phyloP scores from a whole-genome alignment of 2,888 invertebrate genomes.

The Patella caerulea region DNA sequence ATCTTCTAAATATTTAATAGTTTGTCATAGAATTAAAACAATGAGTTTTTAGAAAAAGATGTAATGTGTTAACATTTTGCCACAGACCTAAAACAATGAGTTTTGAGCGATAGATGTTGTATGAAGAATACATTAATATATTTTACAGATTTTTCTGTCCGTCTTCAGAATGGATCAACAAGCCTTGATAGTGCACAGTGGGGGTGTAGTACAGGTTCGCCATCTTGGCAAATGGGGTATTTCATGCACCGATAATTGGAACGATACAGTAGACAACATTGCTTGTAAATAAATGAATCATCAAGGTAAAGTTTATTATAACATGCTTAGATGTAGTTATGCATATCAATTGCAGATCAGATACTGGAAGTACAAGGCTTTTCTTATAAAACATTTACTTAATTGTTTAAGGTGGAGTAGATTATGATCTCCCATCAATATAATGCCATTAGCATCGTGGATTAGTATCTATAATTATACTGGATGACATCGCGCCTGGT shows the following conservation, averaged over 20 bases:
- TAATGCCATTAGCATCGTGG: background rate
- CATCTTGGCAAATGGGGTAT: constrained; percentile 16
- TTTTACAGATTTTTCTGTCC: background rate
- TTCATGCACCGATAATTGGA: constrained; percentile 50
- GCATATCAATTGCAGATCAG: no score
- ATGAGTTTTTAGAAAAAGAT: no score
- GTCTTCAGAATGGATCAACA: background rate
- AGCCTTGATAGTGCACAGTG: constrained; percentile 7
- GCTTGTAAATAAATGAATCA: constrained; percentile 55
- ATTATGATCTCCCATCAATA: background rate
- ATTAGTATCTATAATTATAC: background rate
- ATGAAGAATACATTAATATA: background rate
- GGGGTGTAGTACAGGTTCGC: constrained; percentile 21
- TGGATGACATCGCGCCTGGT: no score
- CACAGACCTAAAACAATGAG: no score
- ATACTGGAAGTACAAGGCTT: no score
- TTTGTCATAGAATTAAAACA: no score
- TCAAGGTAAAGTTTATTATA: constrained; percentile 71
- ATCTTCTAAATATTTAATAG: no score
- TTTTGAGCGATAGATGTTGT: no score
- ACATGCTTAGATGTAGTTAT: no score
- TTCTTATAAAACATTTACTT: background rate
- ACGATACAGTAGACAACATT: constrained; percentile 46
- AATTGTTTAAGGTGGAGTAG: background rate
- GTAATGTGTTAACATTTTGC: no score